A percentile compares a stretch with the other conserved stretches of the same genome.
Conservation (phyloP, 2,888 invertebrate genomes). For the Drosophila acutilabella region DNA sequence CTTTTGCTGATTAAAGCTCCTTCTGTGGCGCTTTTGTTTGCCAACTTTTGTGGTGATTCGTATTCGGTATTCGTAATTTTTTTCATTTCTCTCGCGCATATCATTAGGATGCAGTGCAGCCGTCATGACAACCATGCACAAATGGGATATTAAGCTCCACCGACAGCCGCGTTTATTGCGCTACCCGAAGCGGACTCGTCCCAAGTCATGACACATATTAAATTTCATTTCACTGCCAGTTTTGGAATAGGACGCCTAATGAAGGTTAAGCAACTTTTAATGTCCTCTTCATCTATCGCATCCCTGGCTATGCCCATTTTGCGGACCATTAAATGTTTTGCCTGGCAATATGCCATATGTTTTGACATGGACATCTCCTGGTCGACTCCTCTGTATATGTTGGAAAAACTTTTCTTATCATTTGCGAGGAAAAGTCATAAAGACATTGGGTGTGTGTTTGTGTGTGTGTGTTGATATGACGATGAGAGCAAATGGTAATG, state of each 20-base stretch:
- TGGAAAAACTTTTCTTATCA: slow-evolving; percentile 76
- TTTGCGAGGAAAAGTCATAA: slow-evolving; percentile 71
- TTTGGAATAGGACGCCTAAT: slow-evolving; percentile 61
- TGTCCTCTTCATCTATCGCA: slow-evolving; percentile 48
- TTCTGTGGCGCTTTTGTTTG: slow-evolving; percentile 48
- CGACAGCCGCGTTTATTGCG: slow-evolving; percentile 62
- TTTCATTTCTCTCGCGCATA: slow-evolving; percentile 63
- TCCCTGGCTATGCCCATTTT: slow-evolving; percentile 64
- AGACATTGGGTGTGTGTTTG: slow-evolving; percentile 42
- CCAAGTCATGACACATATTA: slow-evolving; percentile 70
- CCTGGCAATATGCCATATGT: slow-evolving; percentile 80
- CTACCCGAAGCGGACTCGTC: slow-evolving; percentile 39
- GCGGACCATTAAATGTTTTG: slow-evolving; percentile 79
- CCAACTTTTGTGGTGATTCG: slow-evolving; percentile 73
- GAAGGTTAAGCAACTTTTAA: slow-evolving; percentile 82
- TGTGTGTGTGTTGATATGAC: slow-evolving; percentile 48
- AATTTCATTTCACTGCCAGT: slow-evolving; percentile 71
- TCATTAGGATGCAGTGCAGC: slow-evolving; percentile 73
- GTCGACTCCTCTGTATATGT: slow-evolving; percentile 31
- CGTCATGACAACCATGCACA: slow-evolving; percentile 56
- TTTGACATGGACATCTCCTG: slow-evolving; percentile 66
- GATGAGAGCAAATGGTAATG: slow-evolving; percentile 73
- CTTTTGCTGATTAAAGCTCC: slow-evolving; percentile 59
- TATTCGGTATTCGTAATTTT: slow-evolving; percentile 10
- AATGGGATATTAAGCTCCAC: slow-evolving; percentile 72